These are phyloP conservation scores for Eptatretus atami DNA, from an alignment of 2,797 vertebrate species.

Conservation along the genomic window DNA sequence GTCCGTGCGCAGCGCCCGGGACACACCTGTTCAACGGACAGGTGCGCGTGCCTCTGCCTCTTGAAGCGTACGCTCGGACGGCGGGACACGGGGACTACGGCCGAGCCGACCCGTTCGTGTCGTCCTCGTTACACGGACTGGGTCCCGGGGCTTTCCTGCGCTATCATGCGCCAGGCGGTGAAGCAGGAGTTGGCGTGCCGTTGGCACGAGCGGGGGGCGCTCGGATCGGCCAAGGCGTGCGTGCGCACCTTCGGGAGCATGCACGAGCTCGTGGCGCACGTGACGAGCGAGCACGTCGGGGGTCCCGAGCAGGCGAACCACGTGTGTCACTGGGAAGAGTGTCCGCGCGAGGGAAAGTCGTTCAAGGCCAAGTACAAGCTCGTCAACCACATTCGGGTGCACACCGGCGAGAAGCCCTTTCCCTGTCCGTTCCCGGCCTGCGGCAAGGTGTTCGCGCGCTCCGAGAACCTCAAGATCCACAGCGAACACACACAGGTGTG, in stretches of 20 bases:
- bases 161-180: too few relatives aligned
- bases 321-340: conserved; percentile 85
- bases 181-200: conserved; percentile 95
- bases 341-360: conserved; percentile 59
- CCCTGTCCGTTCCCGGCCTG: conserved; percentile 74
- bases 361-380: conserved; percentile 97
- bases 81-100: conserved; percentile 11
- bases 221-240: conserved; percentile 37
- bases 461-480: conserved; percentile 87
- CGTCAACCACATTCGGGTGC: conserved; percentile 33
- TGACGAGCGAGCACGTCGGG: conserved; percentile 85
- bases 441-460: conserved; percentile 76
- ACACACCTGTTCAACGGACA: conserved; percentile 66
- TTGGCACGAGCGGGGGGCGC: conserved; percentile 39
- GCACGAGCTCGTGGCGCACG: conserved; percentile 87
- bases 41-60: conserved; percentile 68
- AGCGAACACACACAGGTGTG: conserved; percentile 88
- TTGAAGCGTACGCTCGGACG: conserved; percentile 46
- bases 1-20: conserved; percentile 35
- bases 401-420: conserved; percentile 46
- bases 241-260: conserved; percentile 82
- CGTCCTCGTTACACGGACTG: conserved; percentile 16
- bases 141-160: conserved; percentile 66
- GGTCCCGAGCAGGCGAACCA: conserved; percentile 77
- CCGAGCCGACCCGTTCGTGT: conserved; percentile 13